phyloP scores from a whole-genome alignment of 2,113 vertebrate species.

The Oncorhynchus kisutch region DNA sequence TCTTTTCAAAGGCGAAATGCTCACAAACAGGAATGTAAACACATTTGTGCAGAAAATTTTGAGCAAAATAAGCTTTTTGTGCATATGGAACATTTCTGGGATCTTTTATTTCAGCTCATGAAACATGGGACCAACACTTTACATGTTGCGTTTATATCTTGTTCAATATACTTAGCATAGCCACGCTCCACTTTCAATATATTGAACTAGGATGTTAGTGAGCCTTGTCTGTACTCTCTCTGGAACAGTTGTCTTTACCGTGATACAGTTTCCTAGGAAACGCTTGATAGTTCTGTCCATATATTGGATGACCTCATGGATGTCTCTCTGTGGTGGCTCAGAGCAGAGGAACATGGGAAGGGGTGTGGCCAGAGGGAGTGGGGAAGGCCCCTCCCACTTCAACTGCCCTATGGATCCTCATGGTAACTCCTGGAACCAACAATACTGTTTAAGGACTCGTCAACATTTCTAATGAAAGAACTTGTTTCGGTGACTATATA shows the following conservation, averaged over 20 bases:
- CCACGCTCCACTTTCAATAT: slow-evolving; percentile 2
- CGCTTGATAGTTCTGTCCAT: slow-evolving; percentile 89
- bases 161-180: too few relatives aligned
- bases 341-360: slow-evolving; percentile 52
- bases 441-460: slow-evolving; percentile 14
- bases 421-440: slow-evolving; percentile 39
- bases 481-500: slow-evolving; percentile 57
- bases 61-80: too few relatives aligned
- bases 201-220: slow-evolving; percentile 24
- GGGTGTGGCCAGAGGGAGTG: neutral
- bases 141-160: too few relatives aligned
- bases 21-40: too few relatives aligned
- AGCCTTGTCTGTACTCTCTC: slow-evolving; percentile 81
- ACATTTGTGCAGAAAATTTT: too few relatives aligned
- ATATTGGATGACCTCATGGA: slow-evolving; percentile 73
- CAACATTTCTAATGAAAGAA: neutral
- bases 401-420: slow-evolving; percentile 39
- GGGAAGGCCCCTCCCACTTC: slow-evolving; percentile 26
- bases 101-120: too few relatives aligned
- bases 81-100: too few relatives aligned
- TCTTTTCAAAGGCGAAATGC: too few relatives aligned
- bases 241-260: slow-evolving; percentile 66
- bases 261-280: slow-evolving; percentile 97
- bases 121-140: too few relatives aligned
- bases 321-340: slow-evolving; percentile 55